Base-by-base conservation (phyloP, 2,888 invertebrate genomes). In the Melanotus villosus region DNA sequence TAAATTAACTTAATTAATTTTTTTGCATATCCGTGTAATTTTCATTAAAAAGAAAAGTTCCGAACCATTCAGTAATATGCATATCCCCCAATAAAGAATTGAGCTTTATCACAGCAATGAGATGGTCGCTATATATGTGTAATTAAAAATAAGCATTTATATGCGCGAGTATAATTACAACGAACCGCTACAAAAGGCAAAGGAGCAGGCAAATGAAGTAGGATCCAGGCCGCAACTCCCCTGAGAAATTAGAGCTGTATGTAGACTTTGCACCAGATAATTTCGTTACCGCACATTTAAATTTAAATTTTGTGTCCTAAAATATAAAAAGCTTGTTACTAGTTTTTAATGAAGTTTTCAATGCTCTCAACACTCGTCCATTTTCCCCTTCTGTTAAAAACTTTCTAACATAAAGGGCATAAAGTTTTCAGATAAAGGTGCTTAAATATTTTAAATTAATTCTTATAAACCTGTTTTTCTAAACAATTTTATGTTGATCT, bases 181-280 rank as follows among this genome's bases (percentile, higher is more conserved):
- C 69, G 63, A 69, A 43, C 69, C 65, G 68, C 64, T 65, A 65
- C 65, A 65, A 68, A 69, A 59, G 69, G 69, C 65, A 69, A 69
- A 69, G 69, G 69, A 69, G 58, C 68, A 65, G 26, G 64, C 65
- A 69, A 69, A 69, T 69, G 69, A 69, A 69, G 69, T 69, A 69
- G 65, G 58, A 66, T 59, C 65, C 65, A 58, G 52, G 52, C 69
- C 69, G 54, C 69, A 69, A 65, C 54, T 69, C 69, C 69, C 69
- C 52, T 56, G 69, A 69, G 69, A 69, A 69, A 69, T 69, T 69
- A 69, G 65, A 59, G 64, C 69, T 65, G 69, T 69, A 57, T 69
- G 65, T 69, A 64, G 64, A 65, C 69, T 69, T 65, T 65, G 69
- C 69, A 69, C 54, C 65, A 60, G 69, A 69, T 69, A 69, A 69